Percentiles rank a stretch among this genome's conserved stretches.
Conservation (phyloP, 2,888 invertebrate genomes). For the Callosobruchus maculatus region DNA sequence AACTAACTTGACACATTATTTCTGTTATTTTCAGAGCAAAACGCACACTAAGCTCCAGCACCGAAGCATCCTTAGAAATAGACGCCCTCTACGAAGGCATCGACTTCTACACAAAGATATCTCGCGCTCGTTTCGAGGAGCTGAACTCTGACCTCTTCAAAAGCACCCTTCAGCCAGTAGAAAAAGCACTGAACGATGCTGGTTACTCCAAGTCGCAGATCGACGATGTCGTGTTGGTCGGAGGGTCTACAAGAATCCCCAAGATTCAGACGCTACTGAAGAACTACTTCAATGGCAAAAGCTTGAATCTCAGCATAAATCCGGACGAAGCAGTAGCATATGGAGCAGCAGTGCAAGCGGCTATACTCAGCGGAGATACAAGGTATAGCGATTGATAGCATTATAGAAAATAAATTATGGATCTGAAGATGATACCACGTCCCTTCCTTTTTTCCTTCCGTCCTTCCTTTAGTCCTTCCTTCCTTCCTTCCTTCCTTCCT, state of each 20-base stretch:
- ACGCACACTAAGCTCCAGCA: slow-evolving; percentile 51
- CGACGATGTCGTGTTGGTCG: slow-evolving; percentile 78
- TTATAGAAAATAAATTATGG: no score
- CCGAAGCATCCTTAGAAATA: slow-evolving; percentile 53
- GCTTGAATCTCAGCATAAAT: slow-evolving; percentile 70
- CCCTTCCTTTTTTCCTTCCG: no score
- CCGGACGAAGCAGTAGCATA: slow-evolving; percentile 72
- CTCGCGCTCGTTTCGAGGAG: slow-evolving; percentile 74
- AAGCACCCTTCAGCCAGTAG: slow-evolving; percentile 71
- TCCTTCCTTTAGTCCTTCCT: no score
- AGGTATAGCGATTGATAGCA: slow-evolving; percentile 64
- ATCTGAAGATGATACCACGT: no score
- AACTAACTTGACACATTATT: background rate
- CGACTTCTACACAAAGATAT: slow-evolving; percentile 66
- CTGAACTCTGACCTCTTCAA: slow-evolving; percentile 70
- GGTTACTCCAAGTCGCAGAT: slow-evolving; percentile 72
- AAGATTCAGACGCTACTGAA: slow-evolving; percentile 72
- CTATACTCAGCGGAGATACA: slow-evolving; percentile 45
- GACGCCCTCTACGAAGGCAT: slow-evolving; percentile 52
- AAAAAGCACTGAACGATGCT: slow-evolving; percentile 73
- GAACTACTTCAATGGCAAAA: slow-evolving; percentile 72
- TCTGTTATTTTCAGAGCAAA: slow-evolving; percentile 41
- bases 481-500: no score
- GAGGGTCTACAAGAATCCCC: slow-evolving; percentile 78
- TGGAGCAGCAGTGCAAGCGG: slow-evolving; percentile 43